A percentile compares a stretch with the other conserved stretches of the same genome.
Conservation (phyloP, 1,140 invertebrate species). For the Drosophila ficusphila region DNA sequence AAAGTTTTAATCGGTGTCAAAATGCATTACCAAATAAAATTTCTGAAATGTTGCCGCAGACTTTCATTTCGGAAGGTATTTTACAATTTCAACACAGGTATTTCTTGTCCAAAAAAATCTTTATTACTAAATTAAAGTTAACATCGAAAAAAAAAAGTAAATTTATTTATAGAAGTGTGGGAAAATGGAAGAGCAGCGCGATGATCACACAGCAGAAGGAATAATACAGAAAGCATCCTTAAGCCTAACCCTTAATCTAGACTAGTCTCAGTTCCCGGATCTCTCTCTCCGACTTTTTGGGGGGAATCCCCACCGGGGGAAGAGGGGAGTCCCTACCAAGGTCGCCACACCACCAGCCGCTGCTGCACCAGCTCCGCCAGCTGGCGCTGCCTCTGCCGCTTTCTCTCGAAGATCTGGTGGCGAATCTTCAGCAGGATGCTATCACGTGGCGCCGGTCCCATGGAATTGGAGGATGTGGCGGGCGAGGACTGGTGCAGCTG, state of each 20-base stretch:
- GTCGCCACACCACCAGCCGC: slow-evolving; percentile 73
- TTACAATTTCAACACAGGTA: too few relatives aligned
- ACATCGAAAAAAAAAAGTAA: slow-evolving; percentile 23
- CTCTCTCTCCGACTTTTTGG: slow-evolving; percentile 6
- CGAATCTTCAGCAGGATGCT: slow-evolving; percentile 77
- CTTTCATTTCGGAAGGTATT: too few relatives aligned
- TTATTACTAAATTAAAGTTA: slow-evolving; percentile 37
- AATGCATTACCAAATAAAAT: slow-evolving; percentile 29
- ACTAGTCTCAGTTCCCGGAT: slow-evolving; percentile 33
- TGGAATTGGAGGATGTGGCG: background rate
- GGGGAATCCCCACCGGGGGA: background rate
- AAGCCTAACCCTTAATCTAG: slow-evolving; percentile 10
- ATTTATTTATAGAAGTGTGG: background rate
- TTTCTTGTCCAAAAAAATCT: slow-evolving; percentile 28
- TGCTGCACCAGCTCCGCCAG: slow-evolving; percentile 54
- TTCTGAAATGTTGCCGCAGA: background rate
- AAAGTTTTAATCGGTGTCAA: slow-evolving; percentile 57
- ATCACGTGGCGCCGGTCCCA: slow-evolving; percentile 48
- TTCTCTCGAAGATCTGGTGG: slow-evolving; percentile 77
- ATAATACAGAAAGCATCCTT: slow-evolving; percentile 53
- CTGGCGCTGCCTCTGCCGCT: slow-evolving; percentile 66
- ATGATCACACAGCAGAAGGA: slow-evolving; percentile 63
- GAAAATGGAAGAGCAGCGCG: slow-evolving; percentile 64
- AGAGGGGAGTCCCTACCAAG: too few relatives aligned
- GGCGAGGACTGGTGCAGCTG: slow-evolving; percentile 30